phyloP scores from a whole-genome alignment of 1,140 invertebrate species.

The Cotesia chilonis region DNA sequence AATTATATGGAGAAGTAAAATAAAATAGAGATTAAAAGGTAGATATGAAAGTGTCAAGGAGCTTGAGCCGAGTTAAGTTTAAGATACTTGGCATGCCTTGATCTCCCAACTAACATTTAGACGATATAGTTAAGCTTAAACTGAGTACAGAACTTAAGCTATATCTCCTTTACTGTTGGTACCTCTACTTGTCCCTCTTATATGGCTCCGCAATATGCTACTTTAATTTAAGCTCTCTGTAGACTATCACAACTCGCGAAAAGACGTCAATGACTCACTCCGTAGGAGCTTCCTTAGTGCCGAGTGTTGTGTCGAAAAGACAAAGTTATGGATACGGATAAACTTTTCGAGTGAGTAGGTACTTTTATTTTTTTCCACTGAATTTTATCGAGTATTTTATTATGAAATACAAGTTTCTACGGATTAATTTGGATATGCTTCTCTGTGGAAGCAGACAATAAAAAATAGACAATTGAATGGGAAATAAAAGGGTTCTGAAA shows the following conservation, averaged over 20 bases:
- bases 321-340: neutral
- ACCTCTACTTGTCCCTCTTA: neutral
- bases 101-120: neutral
- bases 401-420: too few relatives aligned
- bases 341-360: neutral
- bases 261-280: conserved; percentile 7
- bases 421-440: too few relatives aligned
- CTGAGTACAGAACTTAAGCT: conserved; percentile 47
- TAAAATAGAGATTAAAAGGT: too few relatives aligned
- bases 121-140: conserved; percentile 41
- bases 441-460: neutral
- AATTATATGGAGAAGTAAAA: too few relatives aligned
- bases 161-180: neutral
- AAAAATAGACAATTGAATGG: neutral
- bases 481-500: neutral
- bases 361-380: too few relatives aligned
- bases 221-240: conserved; percentile 21
- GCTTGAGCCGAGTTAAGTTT: neutral
- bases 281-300: conserved; percentile 7
- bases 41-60: neutral
- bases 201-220: conserved; percentile 9
- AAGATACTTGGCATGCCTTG: conserved; percentile 11
- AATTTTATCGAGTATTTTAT: too few relatives aligned
- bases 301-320: neutral
- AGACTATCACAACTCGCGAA: conserved; percentile 18